phyloP scores from a whole-genome alignment of 2,888 invertebrate genomes.

The Patella pellucida region DNA sequence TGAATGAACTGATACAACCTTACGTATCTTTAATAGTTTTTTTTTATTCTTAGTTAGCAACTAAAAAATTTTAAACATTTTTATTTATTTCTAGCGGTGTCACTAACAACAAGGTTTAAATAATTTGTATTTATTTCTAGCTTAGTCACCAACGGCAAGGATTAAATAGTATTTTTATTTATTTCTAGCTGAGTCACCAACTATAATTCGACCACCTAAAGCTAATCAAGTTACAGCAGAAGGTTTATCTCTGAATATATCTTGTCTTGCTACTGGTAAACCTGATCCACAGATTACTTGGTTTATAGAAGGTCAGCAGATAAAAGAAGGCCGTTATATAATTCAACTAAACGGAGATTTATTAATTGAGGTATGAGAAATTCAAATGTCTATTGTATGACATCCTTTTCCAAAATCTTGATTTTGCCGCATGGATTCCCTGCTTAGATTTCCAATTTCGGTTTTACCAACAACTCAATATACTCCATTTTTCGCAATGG shows the following conservation, averaged over 20 bases:
- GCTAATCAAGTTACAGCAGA: constrained; percentile 60
- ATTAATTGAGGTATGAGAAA: constrained; percentile 75
- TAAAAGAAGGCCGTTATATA: constrained; percentile 89
- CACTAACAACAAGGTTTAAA: not conserved
- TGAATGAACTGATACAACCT: no score
- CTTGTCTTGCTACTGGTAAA: constrained; percentile 93
- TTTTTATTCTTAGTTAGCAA: no score
- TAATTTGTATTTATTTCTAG: constrained; percentile 7
- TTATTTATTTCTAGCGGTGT: not conserved
- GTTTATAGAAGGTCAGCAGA: constrained; percentile 74
- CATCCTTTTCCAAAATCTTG: no score
- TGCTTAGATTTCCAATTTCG: no score
- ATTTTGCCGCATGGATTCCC: no score
- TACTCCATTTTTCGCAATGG: no score
- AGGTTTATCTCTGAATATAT: constrained; percentile 59
- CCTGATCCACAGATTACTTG: constrained; percentile 95
- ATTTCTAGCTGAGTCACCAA: constrained; percentile 84
- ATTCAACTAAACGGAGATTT: constrained; percentile 85
- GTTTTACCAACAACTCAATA: no score
- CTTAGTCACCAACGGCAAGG: not conserved
- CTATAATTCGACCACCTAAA: constrained; percentile 85
- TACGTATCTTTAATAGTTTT: no score
- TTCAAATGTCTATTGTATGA: not conserved
- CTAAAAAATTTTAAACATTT: not conserved
- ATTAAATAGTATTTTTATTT: not conserved